Percentiles rank a stretch among this genome's conserved stretches.
phyloP scores from a whole-genome alignment of 2,888 invertebrate genomes.

The Antheraea yamamai region DNA sequence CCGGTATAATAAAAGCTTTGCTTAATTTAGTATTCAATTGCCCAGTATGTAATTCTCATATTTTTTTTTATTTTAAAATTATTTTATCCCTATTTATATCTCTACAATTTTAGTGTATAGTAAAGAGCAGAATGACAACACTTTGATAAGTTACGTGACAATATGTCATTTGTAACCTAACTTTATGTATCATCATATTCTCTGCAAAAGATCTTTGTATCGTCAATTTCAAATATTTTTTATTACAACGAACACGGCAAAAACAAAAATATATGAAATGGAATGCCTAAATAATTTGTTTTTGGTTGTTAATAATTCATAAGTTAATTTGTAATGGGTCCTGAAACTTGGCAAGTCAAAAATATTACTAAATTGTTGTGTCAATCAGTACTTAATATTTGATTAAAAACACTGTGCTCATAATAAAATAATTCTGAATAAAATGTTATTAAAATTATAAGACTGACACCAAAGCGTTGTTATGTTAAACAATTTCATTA shows the following conservation, averaged over 20 bases:
- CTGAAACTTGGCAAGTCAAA: neutral
- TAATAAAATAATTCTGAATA: constrained; percentile 32
- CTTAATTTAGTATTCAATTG: no score
- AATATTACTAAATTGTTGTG: constrained; percentile 7
- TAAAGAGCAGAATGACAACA: no score
- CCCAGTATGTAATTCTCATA: no score
- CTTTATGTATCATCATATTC: neutral
- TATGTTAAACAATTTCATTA: constrained; percentile 20
- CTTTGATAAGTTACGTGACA: no score
- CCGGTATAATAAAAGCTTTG: no score
- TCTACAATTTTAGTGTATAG: no score
- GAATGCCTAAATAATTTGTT: neutral
- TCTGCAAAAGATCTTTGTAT: neutral
- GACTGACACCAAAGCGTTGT: constrained; percentile 44
- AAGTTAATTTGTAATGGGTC: neutral
- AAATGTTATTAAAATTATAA: constrained; percentile 40
- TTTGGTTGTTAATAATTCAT: neutral
- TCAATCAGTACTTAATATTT: constrained; percentile 52
- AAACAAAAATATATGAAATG: neutral
- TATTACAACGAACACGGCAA: neutral
- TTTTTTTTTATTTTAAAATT: no score
- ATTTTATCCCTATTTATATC: no score
- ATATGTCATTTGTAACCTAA: neutral
- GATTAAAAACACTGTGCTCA: constrained; percentile 26
- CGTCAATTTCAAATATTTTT: neutral